These are phyloP conservation scores for Triplophysa tibetana DNA, from an alignment of 2,113 vertebrate genomes.

Conservation along the genomic window DNA sequence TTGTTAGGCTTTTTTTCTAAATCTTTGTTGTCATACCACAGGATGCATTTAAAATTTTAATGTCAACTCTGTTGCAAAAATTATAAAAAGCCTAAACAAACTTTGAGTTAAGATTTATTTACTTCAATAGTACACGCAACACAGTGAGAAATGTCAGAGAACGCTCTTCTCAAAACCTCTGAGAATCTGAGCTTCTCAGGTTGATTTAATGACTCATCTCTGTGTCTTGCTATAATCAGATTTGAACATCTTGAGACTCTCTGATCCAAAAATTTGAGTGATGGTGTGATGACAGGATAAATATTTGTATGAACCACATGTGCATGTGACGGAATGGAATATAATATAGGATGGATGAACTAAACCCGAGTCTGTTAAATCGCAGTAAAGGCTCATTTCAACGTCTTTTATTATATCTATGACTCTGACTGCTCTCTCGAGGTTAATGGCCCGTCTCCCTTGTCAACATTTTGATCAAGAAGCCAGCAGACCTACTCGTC, in stretches of 20 bases:
- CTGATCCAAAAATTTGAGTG: conserved; percentile 24
- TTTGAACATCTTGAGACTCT: conserved; percentile 28
- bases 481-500: conserved; percentile 51
- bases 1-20: no score
- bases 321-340: conserved; percentile 40
- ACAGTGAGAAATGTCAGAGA: conserved; percentile 5
- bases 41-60: no score
- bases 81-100: neutral
- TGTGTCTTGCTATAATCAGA: conserved; percentile 43
- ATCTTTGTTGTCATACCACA: no score
- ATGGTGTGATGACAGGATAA: conserved; percentile 46
- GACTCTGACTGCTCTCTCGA: conserved; percentile 63
- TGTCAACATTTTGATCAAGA: conserved; percentile 58
- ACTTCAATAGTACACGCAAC: conserved; percentile 10
- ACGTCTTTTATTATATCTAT: conserved; percentile 14
- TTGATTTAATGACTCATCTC: conserved; percentile 48
- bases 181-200: conserved; percentile 15
- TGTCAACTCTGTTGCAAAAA: neutral
- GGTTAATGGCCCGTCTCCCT: conserved; percentile 70
- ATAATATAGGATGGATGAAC: conserved; percentile 55
- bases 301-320: conserved; percentile 49
- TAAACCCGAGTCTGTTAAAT: neutral
- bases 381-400: conserved; percentile 12
- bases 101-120: conserved; percentile 16
- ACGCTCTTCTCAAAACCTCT: conserved; percentile 29